A percentile compares a stretch with the other conserved stretches of the same genome.
These are phyloP conservation scores for Lates japonicus DNA, from an alignment of 2,797 vertebrate species.

Conservation along the genomic window DNA sequence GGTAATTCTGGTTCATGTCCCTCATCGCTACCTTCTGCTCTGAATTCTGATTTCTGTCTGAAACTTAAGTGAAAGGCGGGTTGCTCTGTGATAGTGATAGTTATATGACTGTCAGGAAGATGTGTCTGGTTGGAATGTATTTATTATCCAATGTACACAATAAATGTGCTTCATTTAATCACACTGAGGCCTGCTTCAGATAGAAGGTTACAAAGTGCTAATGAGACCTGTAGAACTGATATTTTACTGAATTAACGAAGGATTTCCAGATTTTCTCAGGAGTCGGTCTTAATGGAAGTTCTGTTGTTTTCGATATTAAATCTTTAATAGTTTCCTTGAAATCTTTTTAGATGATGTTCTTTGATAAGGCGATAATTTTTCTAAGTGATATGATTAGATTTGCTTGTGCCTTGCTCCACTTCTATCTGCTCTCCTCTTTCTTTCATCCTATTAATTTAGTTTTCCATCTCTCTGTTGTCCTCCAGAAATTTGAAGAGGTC, in stretches of 20 bases:
- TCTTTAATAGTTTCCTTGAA: constrained; percentile 11
- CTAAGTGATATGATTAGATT: neutral
- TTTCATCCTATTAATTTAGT: neutral
- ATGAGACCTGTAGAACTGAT: neutral
- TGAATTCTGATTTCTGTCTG: neutral
- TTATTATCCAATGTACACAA: neutral
- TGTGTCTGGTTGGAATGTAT: neutral
- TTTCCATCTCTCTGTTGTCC: constrained; percentile 7
- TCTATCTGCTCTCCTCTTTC: neutral
- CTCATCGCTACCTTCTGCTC: constrained; percentile 1
- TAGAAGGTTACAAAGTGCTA: neutral
- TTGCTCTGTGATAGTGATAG: neutral
- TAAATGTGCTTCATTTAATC: neutral
- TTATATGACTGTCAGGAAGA: neutral
- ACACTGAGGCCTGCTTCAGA: neutral
- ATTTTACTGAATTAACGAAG: neutral
- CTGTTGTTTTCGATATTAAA: constrained; percentile 16
- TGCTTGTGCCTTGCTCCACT: neutral
- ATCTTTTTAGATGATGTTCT: constrained; percentile 6
- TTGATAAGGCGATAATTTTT: constrained; percentile 6
- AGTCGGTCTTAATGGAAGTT: neutral
- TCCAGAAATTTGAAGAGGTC: constrained; percentile 64
- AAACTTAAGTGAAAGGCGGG: neutral
- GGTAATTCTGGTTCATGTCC: neutral
- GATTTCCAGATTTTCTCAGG: neutral